Conservation (phyloP, 2,888 invertebrate genomes). For the Pollenia angustigena region DNA sequence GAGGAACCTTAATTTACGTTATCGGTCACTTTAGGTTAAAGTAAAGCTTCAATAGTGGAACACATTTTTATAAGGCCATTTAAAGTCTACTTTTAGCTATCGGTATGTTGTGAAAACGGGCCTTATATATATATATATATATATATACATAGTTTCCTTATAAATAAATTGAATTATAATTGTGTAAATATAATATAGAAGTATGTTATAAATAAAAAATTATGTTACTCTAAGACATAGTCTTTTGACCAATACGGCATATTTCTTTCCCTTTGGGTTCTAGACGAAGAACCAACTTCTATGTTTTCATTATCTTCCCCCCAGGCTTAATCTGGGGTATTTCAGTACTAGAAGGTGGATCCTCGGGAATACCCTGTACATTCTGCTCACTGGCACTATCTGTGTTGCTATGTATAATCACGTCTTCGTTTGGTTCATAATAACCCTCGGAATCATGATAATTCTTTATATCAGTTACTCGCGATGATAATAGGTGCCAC, state of each 20-base stretch:
- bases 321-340: neutral
- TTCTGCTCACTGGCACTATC: neutral
- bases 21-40: too few relatives aligned
- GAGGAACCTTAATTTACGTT: too few relatives aligned
- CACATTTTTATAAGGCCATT: too few relatives aligned
- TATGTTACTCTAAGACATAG: neutral
- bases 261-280: neutral
- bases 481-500: neutral
- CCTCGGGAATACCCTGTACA: neutral
- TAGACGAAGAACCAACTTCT: neutral
- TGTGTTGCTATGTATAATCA: neutral
- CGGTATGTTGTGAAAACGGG: too few relatives aligned
- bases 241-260: neutral
- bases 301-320: neutral
- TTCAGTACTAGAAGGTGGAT: neutral
- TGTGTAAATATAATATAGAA: too few relatives aligned
- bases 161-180: too few relatives aligned
- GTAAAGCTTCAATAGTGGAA: too few relatives aligned
- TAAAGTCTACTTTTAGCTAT: too few relatives aligned
- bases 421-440: conserved; percentile 7
- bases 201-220: too few relatives aligned
- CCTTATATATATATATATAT: too few relatives aligned
- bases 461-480: neutral
- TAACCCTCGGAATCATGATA: neutral
- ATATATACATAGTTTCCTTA: too few relatives aligned